Base-by-base conservation (phyloP, 1,140 invertebrate genomes). In the Phortica variegata region DNA sequence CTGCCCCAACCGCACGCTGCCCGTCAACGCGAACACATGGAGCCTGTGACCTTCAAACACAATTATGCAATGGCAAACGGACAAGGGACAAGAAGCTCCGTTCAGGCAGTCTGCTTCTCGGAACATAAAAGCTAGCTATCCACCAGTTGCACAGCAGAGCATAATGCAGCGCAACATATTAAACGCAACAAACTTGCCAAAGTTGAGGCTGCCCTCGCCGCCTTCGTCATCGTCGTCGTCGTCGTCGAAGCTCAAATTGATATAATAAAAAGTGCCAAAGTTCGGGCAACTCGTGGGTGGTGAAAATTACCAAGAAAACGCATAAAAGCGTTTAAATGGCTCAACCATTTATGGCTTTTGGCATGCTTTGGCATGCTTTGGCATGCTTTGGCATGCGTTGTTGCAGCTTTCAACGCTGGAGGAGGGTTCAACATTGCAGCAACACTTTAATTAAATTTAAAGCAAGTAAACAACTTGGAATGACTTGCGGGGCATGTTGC, bases 361-460 rank as follows among this genome's bases (percentile, higher is more conserved):
- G 33, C 26, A 29, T 12, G 12, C 26, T 29, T 29, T 6, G 26
- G 26, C 26, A 7, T 6, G 26, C 26, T 12, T 12, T 7, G 12
- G 12, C 6, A 29, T 12, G 7, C 15, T 47, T 29, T 38, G 18
- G 21, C 20, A 19, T n/a, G n/a, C n/a, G n/a, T n/a, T n/a, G n/a
- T n/a, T n/a, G n/a, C n/a, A n/a, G n/a, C n/a, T n/a, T n/a, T n/a
- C n/a, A n/a, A n/a, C 23, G 23, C 23, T 26, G 5, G 23, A 5
- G 23, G 23, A 26, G 23, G 23, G n/a, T n/a, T n/a, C n/a, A n/a
- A n/a, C n/a, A 26, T 6, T 26, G 23, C 23, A 26, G 23, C 23
- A 26, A 26, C 23, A 26, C 10, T 26, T 54, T 68, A 63, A 66
- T 66, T 66, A 66, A 66, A 66, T 66, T 60, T 53, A 49, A 43